These are phyloP conservation scores for Florisuga fusca DNA, from an alignment of 2,797 vertebrate genomes.

Conservation along the genomic window DNA sequence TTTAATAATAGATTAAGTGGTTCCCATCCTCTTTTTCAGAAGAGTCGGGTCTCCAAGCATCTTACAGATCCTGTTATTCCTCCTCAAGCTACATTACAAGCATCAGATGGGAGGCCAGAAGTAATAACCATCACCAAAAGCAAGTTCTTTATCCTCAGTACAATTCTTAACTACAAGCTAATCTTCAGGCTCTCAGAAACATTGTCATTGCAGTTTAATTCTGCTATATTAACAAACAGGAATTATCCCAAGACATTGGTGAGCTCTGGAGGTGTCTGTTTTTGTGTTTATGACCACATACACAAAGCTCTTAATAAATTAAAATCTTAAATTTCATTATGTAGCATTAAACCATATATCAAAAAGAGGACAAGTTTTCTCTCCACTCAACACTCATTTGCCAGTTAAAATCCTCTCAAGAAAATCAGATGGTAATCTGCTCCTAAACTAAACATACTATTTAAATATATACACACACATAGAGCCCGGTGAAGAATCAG, in stretches of 20 bases:
- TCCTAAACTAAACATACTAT: background rate
- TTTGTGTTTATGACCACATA: background rate
- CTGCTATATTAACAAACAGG: background rate
- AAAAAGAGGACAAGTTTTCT: background rate
- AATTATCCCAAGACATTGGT: background rate
- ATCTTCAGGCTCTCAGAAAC: background rate
- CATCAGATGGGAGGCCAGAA: background rate
- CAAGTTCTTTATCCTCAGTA: background rate
- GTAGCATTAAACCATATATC: background rate
- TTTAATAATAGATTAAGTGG: background rate
- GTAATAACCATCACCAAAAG: background rate
- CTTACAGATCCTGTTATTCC: background rate
- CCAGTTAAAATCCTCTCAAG: background rate
- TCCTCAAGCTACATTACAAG: background rate
- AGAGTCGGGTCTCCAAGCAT: background rate
- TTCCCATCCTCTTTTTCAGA: background rate
- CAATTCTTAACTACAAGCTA: background rate
- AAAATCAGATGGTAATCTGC: background rate
- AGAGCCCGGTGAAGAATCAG: background rate
- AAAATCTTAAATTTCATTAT: background rate
- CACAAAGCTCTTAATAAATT: background rate
- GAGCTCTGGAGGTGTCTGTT: background rate
- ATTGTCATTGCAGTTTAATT: background rate
- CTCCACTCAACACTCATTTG: background rate
- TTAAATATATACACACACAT: background rate